Evolutionary conservation across 2,888 invertebrate species (phyloP), one percentile per base, ranked within the genome.

Genomic region (Gonocerus acuteangulatus): DNA sequence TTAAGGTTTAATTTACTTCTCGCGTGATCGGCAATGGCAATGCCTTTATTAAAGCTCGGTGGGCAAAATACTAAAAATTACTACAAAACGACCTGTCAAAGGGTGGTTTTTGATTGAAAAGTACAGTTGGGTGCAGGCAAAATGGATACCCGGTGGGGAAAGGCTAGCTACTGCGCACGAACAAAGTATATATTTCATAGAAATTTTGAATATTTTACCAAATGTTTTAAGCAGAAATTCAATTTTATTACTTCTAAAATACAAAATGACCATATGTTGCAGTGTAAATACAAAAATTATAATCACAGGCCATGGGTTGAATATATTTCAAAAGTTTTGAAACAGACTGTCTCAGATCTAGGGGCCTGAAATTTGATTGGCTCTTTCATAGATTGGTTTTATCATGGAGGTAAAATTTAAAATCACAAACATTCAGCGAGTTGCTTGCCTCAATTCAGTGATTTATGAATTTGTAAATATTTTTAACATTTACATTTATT

Each of bases 11-110:
- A 27, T 27, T 22, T 22, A 19, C n/a, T 44, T 44, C 57, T 44
- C 44, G 44, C 57, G 45, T 34, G 44, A 44, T 13, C 57, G 19
- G 21, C 27, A 22, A 44, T 44, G 57, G 18, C 34, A 47, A 57
- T 57, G 47, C 27, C 47, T 57, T 57, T 51, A 51, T 23, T 49
- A 47, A 47, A 9, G 4, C 47, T 47, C 18, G 2, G n/a, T 3
- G 15, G 44, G 6, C 3, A 16, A 42, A 15, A 22, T 16, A 47
- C 2, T 18, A 7, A 19, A 16, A 47, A 47, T 47, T 47, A 18
- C 3, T 18, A 7, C 15, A 39, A 4, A 9, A 4, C n/a, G 39
- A 39, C 15, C 16, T 22, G 47, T 47, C 47, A 18, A 47, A 15
- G 22, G 13, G 47, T 19, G 47, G 15, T 42, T 42, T 47, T 39